A percentile compares a stretch with the other conserved stretches of the same genome.
Evolutionary conservation across 2,888 invertebrate genomes (phyloP).

Genomic region (Leptinotarsa peninsularis): DNA sequence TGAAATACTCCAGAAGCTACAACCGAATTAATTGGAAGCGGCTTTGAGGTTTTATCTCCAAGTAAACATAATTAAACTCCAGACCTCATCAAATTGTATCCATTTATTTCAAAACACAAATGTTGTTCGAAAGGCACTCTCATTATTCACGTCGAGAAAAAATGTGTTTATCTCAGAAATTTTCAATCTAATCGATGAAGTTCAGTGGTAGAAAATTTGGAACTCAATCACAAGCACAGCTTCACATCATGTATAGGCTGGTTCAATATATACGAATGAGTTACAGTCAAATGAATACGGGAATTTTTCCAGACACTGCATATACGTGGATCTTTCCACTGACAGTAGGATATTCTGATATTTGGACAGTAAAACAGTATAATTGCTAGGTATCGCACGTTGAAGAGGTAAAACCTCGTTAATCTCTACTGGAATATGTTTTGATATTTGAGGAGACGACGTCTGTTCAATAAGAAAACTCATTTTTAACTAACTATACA

Average conservation of each 20-base stretch:
- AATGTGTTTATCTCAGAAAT: not conserved
- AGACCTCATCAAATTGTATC: constrained; percentile 17
- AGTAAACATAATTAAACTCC: constrained; percentile 19
- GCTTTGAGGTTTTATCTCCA: not conserved
- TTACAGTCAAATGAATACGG: too few relatives aligned
- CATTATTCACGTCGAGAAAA: not conserved
- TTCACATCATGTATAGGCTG: too few relatives aligned
- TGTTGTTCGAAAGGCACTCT: not conserved
- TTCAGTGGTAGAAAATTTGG: not conserved
- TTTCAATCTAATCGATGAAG: not conserved
- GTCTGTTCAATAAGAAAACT: too few relatives aligned
- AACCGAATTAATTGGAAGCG: constrained; percentile 1
- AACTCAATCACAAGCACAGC: too few relatives aligned
- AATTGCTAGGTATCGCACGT: too few relatives aligned
- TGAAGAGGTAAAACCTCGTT: too few relatives aligned
- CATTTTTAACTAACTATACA: too few relatives aligned
- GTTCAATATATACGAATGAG: too few relatives aligned
- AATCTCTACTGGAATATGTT: too few relatives aligned
- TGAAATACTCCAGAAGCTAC: not conserved
- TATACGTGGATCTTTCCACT: not conserved
- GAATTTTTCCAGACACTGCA: too few relatives aligned
- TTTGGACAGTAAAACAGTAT: too few relatives aligned
- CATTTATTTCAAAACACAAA: constrained; percentile 11
- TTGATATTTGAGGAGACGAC: too few relatives aligned
- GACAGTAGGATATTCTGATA: not conserved